A percentile compares a stretch with the other conserved stretches of the same genome.
Evolutionary conservation across 2,113 vertebrate genomes (phyloP).

Genomic region (Cavia porcellus): DNA sequence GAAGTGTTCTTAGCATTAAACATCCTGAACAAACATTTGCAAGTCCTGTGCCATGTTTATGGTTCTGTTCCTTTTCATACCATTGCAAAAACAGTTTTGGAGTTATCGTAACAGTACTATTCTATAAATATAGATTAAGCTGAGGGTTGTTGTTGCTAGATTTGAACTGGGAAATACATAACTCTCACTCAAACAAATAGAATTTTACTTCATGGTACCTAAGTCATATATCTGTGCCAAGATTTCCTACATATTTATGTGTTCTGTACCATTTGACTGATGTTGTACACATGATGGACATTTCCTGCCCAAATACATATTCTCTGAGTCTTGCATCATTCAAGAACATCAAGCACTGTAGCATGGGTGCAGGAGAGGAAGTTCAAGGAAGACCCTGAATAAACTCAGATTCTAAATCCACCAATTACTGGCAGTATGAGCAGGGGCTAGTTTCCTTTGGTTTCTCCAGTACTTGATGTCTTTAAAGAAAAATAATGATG

Average conservation of each 20-base stretch:
- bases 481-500: neutral
- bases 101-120: neutral
- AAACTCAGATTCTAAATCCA: neutral
- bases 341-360: neutral
- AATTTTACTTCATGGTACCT: neutral
- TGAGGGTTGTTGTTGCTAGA: neutral
- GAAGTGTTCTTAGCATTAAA: neutral
- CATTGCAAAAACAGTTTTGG: neutral
- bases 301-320: neutral
- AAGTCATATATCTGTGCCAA: neutral
- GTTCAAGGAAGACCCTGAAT: neutral
- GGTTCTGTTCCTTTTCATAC: no score
- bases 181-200: neutral
- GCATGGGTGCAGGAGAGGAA: neutral
- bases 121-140: neutral
- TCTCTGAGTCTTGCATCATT: neutral
- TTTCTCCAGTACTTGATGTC: neutral
- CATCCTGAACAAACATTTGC: neutral
- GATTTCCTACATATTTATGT: neutral
- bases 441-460: neutral
- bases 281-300: no score
- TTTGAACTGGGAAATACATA: neutral
- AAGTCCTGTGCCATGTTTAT: neutral
- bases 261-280: no score
- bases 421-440: neutral